phyloP scores from a whole-genome alignment of 2,888 invertebrate genomes.

The Euplexia lucipara region DNA sequence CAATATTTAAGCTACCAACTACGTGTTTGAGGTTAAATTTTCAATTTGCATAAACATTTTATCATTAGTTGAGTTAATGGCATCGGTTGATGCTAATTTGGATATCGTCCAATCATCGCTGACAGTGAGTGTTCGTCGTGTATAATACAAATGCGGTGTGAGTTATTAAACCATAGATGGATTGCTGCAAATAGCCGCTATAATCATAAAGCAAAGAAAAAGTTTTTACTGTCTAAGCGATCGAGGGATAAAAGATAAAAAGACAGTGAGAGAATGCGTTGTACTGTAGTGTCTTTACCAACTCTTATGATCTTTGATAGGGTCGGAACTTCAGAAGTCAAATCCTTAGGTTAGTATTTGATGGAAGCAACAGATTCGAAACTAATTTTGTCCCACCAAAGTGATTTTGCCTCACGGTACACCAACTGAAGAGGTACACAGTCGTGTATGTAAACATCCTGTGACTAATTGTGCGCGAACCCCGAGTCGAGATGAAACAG shows the following conservation, averaged over 20 bases:
- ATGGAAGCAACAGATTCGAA: conserved; percentile 20
- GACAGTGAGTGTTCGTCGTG: conserved; percentile 43
- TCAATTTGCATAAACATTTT: conserved; percentile 72
- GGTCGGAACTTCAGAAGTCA: background rate
- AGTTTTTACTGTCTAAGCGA: too few relatives aligned
- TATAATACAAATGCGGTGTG: conserved; percentile 34
- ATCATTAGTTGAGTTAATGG: conserved; percentile 58
- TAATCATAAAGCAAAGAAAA: too few relatives aligned
- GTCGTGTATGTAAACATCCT: conserved; percentile 79
- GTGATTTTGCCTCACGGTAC: conserved; percentile 30
- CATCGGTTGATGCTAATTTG: conserved; percentile 56
- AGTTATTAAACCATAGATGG: conserved; percentile 14
- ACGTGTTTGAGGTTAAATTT: conserved; percentile 71
- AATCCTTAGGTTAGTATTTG: background rate
- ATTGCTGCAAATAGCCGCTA: background rate
- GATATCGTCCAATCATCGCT: conserved; percentile 55
- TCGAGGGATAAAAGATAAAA: too few relatives aligned
- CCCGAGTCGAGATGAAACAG: conserved; percentile 77
- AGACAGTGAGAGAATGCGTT: too few relatives aligned
- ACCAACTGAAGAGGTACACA: conserved; percentile 67
- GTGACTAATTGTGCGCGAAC: conserved; percentile 78
- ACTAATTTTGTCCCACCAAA: conserved; percentile 28
- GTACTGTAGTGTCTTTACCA: background rate
- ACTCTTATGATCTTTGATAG: background rate
- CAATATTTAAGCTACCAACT: conserved; percentile 42